phyloP scores from a whole-genome alignment of 1,140 invertebrate species.

The Lepidurus packardi region DNA sequence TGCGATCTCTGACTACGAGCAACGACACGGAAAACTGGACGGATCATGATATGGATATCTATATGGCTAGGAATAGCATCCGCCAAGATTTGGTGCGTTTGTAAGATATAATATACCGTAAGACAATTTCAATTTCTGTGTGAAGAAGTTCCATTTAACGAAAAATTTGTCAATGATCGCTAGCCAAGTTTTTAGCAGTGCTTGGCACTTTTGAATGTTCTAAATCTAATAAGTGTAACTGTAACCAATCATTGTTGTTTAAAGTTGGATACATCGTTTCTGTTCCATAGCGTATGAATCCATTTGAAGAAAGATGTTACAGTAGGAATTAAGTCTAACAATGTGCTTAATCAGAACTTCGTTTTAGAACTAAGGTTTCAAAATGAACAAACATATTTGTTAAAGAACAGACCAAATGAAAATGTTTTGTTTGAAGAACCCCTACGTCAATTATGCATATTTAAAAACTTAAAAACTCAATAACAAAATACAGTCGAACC shows the following conservation, averaged over 20 bases:
- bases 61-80: conserved; percentile 83
- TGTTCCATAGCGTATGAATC: too few species aligned
- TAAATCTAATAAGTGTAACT: not conserved
- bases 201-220: not conserved
- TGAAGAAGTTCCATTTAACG: not conserved
- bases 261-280: too few species aligned
- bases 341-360: too few species aligned
- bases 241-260: not conserved
- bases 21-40: conserved; percentile 88
- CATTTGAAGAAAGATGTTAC: too few species aligned
- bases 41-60: conserved; percentile 91
- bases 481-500: too few species aligned
- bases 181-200: not conserved
- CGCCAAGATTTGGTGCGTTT: conserved; percentile 75
- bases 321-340: too few species aligned
- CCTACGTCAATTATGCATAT: too few species aligned
- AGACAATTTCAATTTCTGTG: not conserved
- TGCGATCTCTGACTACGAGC: conserved; percentile 39
- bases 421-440: too few species aligned
- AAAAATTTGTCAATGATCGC: not conserved
- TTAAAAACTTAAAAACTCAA: too few species aligned
- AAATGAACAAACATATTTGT: too few species aligned
- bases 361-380: too few species aligned
- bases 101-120: conserved; percentile 46
- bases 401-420: too few species aligned